Evolutionary conservation across 2,113 vertebrate species (phyloP).

Genomic region (Thamnophis sirtalis): DNA sequence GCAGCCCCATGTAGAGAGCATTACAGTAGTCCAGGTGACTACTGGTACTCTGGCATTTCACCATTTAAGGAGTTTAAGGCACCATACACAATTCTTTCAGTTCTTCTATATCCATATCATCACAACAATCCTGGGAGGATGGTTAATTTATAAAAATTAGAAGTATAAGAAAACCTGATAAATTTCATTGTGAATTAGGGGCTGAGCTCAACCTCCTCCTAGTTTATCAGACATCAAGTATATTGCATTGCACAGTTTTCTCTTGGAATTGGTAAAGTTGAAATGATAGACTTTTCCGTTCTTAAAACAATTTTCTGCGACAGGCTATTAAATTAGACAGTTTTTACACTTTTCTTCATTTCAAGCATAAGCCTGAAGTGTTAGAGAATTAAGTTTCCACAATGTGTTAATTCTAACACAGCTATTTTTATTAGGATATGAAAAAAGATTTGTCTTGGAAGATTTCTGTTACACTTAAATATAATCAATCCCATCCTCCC

Average conservation of each 20-base stretch:
- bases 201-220: not conserved
- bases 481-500: constrained; percentile 1
- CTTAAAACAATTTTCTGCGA: constrained; percentile 1
- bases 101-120: not conserved
- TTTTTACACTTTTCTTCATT: not conserved
- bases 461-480: constrained; percentile 6
- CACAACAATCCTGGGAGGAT: not conserved
- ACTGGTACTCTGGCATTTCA: not conserved
- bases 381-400: constrained; percentile 30
- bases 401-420: constrained; percentile 23
- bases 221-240: not conserved
- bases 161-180: not conserved
- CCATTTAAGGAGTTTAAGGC: not conserved
- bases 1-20: too few species aligned
- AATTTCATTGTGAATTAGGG: not conserved
- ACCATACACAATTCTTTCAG: not conserved
- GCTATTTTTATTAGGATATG: constrained; percentile 7
- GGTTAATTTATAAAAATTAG: not conserved
- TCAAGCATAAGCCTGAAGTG: constrained; percentile 13
- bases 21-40: too few species aligned
- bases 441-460: not conserved
- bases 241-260: not conserved
- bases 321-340: constrained; percentile 9
- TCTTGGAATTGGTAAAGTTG: not conserved
- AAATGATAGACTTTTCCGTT: not conserved